These are phyloP conservation scores for Chunga burmeisteri DNA, from an alignment of 2,113 vertebrate genomes.

Conservation along the genomic window DNA sequence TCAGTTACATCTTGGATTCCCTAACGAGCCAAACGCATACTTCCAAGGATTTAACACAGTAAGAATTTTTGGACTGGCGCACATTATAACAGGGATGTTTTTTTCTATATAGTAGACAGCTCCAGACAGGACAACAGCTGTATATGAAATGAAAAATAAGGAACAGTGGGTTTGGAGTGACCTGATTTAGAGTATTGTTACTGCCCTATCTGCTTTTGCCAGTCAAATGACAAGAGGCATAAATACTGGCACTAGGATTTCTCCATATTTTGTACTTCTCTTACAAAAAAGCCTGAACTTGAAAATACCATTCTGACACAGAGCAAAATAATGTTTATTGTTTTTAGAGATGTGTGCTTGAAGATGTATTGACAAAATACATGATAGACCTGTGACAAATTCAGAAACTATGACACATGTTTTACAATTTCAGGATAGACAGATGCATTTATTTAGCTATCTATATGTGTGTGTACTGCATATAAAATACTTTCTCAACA, in stretches of 20 bases:
- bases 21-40: background rate
- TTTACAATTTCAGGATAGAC: background rate
- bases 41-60: background rate
- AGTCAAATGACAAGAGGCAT: background rate
- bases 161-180: background rate
- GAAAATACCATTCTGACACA: background rate
- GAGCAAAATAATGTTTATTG: background rate
- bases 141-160: background rate
- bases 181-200: background rate
- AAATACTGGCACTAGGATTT: background rate
- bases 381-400: background rate
- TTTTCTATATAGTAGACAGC: background rate
- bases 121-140: background rate
- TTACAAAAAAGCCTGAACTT: background rate
- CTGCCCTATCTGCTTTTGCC: background rate
- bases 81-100: background rate
- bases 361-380: background rate
- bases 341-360: background rate
- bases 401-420: background rate
- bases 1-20: background rate
- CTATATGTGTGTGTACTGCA: fast-evolving
- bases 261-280: background rate
- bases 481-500: background rate
- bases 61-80: background rate
- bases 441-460: background rate